Conservation (phyloP, 2,797 vertebrate genomes). For the Micrastur ruficollis region DNA sequence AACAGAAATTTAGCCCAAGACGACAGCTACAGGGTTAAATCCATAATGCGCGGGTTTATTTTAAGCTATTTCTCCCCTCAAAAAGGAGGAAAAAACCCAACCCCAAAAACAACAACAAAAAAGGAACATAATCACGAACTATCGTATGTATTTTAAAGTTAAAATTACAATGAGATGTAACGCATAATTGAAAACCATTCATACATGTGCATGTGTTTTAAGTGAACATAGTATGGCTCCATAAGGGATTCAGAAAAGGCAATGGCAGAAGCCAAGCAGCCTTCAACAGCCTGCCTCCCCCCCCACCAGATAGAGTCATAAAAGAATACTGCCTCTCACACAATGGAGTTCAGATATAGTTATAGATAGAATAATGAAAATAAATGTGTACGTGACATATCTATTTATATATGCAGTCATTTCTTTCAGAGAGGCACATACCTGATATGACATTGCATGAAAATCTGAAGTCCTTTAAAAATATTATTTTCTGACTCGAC, state of each 20-base stretch:
- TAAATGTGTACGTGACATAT: neutral
- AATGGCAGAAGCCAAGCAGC: neutral
- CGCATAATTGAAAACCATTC: neutral
- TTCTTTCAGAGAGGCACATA: neutral
- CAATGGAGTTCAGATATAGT: neutral
- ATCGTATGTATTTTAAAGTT: neutral
- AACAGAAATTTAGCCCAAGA: neutral
- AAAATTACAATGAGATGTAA: neutral
- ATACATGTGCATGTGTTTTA: neutral
- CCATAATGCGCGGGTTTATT: neutral
- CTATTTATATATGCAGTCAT: slow-evolving; percentile 1
- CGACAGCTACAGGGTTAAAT: neutral
- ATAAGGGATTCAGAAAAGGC: neutral
- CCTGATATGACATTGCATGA: neutral
- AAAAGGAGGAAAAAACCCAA: too few relatives aligned
- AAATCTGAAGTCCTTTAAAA: neutral
- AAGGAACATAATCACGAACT: neutral
- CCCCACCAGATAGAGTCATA: neutral
- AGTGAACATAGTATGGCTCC: neutral
- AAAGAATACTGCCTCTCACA: slow-evolving; percentile 6
- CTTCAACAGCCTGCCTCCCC: neutral
- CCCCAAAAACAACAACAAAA: neutral
- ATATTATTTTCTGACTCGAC: neutral
- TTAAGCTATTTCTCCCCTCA: neutral
- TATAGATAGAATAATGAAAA: neutral